These are phyloP conservation scores for Passer domesticus DNA, from an alignment of 2,113 vertebrate genomes.

Conservation along the genomic window DNA sequence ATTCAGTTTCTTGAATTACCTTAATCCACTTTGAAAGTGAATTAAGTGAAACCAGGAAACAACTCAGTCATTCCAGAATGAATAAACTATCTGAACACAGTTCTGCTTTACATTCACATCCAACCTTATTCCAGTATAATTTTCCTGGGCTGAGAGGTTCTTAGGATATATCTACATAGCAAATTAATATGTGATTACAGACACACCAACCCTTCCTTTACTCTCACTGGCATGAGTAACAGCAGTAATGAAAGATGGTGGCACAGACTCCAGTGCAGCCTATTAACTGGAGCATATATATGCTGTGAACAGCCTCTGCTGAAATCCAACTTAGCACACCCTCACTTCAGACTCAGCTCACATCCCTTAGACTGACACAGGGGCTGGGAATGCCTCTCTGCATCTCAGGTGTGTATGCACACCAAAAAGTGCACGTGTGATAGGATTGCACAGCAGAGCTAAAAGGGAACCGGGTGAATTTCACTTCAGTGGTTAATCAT, in stretches of 20 bases:
- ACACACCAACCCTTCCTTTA: conserved; percentile 16
- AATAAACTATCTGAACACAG: not conserved
- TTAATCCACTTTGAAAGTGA: conserved; percentile 37
- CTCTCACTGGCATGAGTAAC: conserved; percentile 47
- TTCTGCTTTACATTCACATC: conserved; percentile 25
- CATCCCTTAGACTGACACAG: not conserved
- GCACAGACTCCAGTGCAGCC: not conserved
- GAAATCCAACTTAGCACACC: not conserved
- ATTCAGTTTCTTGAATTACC: conserved; percentile 27
- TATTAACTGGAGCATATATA: not conserved
- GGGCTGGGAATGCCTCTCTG: not conserved
- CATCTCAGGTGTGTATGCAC: not conserved
- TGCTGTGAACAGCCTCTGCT: not conserved
- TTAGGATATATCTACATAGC: conserved; percentile 47
- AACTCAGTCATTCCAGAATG: not conserved
- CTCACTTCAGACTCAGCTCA: not conserved
- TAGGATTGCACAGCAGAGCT: not conserved
- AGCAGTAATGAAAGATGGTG: conserved; percentile 53
- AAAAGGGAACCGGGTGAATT: conserved; percentile 10
- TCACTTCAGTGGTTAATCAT: conserved; percentile 42
- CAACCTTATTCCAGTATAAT: not conserved
- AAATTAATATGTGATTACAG: conserved; percentile 39
- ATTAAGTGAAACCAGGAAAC: conserved; percentile 41
- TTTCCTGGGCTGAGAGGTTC: conserved; percentile 19
- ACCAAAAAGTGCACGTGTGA: not conserved